phyloP scores from a whole-genome alignment of 2,113 vertebrate genomes.

The Circaetus cinerascens region DNA sequence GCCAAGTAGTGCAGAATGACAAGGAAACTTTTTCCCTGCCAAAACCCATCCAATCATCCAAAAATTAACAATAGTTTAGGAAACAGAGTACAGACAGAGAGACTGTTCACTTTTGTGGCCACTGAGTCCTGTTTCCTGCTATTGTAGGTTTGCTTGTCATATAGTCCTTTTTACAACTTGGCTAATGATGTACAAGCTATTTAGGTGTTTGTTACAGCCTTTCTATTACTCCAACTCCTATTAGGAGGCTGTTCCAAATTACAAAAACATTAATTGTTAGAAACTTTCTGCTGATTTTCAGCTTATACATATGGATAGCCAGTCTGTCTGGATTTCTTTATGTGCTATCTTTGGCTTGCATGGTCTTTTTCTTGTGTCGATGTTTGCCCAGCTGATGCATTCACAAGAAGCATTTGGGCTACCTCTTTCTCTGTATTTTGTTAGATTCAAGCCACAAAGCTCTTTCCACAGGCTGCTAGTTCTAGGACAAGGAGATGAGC shows the following conservation, averaged over 20 bases:
- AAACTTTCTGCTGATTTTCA: background rate
- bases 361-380: background rate
- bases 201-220: background rate
- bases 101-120: background rate
- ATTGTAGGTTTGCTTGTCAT: background rate
- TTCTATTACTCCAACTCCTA: background rate
- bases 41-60: background rate
- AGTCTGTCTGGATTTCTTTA: background rate
- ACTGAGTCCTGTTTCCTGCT: background rate
- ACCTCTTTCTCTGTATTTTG: background rate
- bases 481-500: background rate
- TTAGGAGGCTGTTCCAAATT: background rate
- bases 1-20: background rate
- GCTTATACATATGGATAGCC: background rate
- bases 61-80: background rate
- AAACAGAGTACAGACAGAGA: background rate
- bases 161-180: background rate
- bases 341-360: background rate
- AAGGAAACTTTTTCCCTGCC: background rate
- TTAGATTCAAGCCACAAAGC: background rate
- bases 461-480: background rate
- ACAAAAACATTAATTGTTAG: background rate
- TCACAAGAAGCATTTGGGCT: background rate
- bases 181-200: background rate
- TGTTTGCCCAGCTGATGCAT: background rate